These are phyloP conservation scores for Caenorhabditis zanzibari DNA, from an alignment of 2,888 invertebrate species.

Conservation along the genomic window DNA sequence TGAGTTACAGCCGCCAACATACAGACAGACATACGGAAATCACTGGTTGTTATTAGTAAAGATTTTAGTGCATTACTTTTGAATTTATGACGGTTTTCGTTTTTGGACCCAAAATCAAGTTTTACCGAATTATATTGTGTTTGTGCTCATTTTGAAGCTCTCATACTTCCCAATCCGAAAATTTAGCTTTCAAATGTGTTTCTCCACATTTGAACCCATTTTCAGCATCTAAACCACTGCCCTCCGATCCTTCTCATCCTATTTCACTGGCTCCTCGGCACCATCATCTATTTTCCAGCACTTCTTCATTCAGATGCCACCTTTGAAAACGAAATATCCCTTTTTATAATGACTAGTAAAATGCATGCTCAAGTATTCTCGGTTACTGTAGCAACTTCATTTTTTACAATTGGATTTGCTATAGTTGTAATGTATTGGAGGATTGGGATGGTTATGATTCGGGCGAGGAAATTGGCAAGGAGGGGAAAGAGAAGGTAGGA, in stretches of 20 bases:
- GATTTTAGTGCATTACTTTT: too few species aligned
- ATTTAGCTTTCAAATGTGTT: not conserved
- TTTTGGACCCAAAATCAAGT: too few species aligned
- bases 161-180: too few species aligned
- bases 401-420: slow-evolving; percentile 25
- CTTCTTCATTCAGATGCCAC: slow-evolving; percentile 25
- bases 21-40: too few species aligned
- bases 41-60: too few species aligned
- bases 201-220: not conserved
- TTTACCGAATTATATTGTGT: too few species aligned
- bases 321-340: slow-evolving; percentile 30
- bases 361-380: slow-evolving; percentile 35
- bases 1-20: too few species aligned
- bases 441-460: slow-evolving; percentile 15
- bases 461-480: slow-evolving; percentile 6
- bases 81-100: too few species aligned
- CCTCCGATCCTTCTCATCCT: slow-evolving; percentile 21
- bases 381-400: slow-evolving; percentile 28
- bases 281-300: slow-evolving; percentile 32
- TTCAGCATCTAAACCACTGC: slow-evolving; percentile 31
- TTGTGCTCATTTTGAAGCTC: too few species aligned
- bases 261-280: slow-evolving; percentile 25
- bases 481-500: not conserved
- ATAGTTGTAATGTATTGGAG: slow-evolving; percentile 29
- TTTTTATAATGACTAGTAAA: slow-evolving; percentile 34